Evolutionary conservation across 2,888 invertebrate genomes (phyloP).

Genomic region (Aphodius granarius): DNA sequence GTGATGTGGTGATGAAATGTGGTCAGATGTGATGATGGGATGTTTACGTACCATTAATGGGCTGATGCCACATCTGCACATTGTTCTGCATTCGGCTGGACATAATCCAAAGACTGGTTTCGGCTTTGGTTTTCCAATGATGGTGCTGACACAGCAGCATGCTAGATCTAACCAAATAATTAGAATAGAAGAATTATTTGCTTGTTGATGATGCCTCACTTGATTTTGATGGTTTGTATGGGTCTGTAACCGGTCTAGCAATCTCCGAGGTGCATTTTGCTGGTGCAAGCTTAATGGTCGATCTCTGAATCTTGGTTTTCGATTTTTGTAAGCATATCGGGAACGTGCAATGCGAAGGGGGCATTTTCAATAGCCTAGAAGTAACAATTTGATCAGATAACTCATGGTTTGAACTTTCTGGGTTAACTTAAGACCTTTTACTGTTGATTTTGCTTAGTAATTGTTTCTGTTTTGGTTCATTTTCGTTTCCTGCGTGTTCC

Average conservation of each 20-base stretch:
- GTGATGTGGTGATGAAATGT: neutral
- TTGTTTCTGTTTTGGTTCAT: neutral
- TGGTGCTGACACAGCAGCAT: neutral
- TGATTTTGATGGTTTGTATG: neutral
- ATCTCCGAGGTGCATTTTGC: neutral
- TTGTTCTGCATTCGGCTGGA: neutral
- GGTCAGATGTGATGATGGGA: neutral
- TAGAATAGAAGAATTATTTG: neutral
- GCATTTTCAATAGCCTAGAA: neutral
- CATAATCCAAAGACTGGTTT: neutral
- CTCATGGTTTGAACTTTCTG: neutral
- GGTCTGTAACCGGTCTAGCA: neutral
- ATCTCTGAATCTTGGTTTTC: neutral
- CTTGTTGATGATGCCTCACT: neutral
- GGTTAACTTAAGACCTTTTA: neutral
- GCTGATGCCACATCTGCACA: neutral
- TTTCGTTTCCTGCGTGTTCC: slow-evolving; percentile 19
- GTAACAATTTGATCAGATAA: neutral
- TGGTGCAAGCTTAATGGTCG: neutral
- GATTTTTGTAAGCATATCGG: neutral
- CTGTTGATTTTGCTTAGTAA: neutral
- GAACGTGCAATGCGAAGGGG: neutral
- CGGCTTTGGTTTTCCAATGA: neutral
- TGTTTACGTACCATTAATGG: neutral
- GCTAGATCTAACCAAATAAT: neutral